Base-by-base conservation (phyloP, 2,888 invertebrate genomes). In the Synergus japonicus region DNA sequence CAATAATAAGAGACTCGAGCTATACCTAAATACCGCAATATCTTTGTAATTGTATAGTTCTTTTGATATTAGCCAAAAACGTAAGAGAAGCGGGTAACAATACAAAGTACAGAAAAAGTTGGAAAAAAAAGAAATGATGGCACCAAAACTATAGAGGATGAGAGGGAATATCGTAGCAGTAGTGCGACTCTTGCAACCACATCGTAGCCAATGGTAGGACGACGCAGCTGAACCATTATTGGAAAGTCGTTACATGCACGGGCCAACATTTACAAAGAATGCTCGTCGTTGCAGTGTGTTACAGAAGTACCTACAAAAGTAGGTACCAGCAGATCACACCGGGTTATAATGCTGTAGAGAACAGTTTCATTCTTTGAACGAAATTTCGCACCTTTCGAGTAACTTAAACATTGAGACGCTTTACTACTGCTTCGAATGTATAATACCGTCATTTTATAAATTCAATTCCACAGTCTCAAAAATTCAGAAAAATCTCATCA, bases 221-320 rank as follows among this genome's bases (percentile, higher is more conserved):
- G 29, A 29, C 89, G 88, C 90, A 90, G 91, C 91, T 89, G 91
- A 91, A 88, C 91, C 91, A 91, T 91, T 91, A 91, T 91, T 91
- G 91, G 91, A 91, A 91, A 91, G 90, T 91, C 91, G 91, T 91
- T 91, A 91, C 91, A 89, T 89, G 89, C 90, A 90, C 88, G 86
- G 87, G 88, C 86, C 86, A 86, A 86, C 87, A 87, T 88, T 89
- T 88, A 88, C 89, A 88, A 88, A 88, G 88, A 86, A 83, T 76
- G 81, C 66, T 78, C 81, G 67, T 69, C 69, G 73, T 67, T 83
- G 73, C 79, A 79, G 80, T 79, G 76, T 84, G 83, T 81, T 83
- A 81, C 81, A 81, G 80, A 81, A 77, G 80, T 83, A 76, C 60
- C 67, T 49, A 29, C 46, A 12, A 67, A 67, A 67, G 22, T 67